phyloP scores from a whole-genome alignment of 2,113 vertebrate species.

The Peromyscus californicus region DNA sequence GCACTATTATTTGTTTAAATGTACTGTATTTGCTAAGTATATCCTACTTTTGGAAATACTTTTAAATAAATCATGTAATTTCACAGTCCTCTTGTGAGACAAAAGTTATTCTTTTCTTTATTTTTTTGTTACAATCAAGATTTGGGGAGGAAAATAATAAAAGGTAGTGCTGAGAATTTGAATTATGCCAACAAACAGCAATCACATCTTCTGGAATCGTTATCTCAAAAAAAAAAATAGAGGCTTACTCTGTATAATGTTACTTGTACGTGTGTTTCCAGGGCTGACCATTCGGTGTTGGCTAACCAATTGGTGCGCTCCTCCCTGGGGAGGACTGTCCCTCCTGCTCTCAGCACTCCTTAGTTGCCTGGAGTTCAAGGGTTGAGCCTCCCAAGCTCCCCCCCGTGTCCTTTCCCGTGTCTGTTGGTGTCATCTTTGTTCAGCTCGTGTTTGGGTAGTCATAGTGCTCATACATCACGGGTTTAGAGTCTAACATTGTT shows the following conservation, averaged over 20 bases:
- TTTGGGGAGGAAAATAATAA: not conserved
- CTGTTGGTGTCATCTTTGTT: not conserved
- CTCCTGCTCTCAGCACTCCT: not conserved
- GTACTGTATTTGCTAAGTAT: slow-evolving; percentile 1
- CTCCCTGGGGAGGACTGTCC: not conserved
- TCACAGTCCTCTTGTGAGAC: not conserved
- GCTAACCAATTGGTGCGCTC: not conserved
- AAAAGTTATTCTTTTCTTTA: slow-evolving; percentile 6
- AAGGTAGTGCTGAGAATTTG: not conserved
- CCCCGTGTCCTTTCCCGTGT: not conserved
- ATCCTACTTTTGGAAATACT: slow-evolving; percentile 39
- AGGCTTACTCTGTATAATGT: not conserved
- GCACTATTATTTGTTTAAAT: slow-evolving; percentile 13
- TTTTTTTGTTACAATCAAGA: slow-evolving; percentile 39
- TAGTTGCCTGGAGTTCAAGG: not conserved
- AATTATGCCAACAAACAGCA: not conserved
- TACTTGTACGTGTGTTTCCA: no score
- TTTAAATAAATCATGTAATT: not conserved
- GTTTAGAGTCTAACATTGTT: not conserved
- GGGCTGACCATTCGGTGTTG: no score
- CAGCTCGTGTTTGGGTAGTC: no score
- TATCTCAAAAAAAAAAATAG: not conserved
- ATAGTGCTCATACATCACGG: not conserved
- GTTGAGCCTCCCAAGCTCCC: not conserved
- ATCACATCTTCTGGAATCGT: slow-evolving; percentile 1